These are phyloP conservation scores for Pycnonotus jocosus DNA, from an alignment of 2,113 vertebrate genomes.

Conservation along the genomic window DNA sequence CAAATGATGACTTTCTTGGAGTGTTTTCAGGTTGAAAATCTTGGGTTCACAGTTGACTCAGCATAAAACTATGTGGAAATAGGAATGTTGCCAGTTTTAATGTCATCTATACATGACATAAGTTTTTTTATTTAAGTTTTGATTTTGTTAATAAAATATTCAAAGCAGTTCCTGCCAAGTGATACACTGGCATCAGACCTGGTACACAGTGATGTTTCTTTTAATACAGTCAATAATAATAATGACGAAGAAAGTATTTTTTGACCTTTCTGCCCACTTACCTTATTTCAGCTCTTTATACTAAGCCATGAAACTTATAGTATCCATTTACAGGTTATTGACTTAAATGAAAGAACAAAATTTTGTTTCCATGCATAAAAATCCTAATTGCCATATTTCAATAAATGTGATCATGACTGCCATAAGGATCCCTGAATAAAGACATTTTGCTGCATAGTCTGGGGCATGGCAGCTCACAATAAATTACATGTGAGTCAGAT, in stretches of 20 bases:
- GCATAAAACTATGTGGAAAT: neutral
- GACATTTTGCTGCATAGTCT: neutral
- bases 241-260: neutral
- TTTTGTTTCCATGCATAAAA: neutral
- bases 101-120: neutral
- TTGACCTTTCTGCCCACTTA: neutral
- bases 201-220: neutral
- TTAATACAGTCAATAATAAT: neutral
- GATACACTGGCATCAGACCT: neutral
- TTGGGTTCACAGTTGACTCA: neutral
- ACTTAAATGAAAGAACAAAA: neutral
- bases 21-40: neutral
- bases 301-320: neutral
- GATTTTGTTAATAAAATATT: neutral
- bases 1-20: neutral
- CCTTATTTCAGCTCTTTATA: neutral
- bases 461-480: neutral
- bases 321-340: neutral
- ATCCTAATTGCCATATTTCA: neutral
- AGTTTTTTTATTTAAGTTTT: neutral
- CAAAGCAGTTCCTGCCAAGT: neutral
- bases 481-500: neutral
- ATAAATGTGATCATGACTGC: rapidly evolving
- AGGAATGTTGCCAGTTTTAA: neutral
- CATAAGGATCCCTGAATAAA: neutral